phyloP scores from a whole-genome alignment of 2,888 invertebrate genomes.

The Phyllotreta cruciferae region DNA sequence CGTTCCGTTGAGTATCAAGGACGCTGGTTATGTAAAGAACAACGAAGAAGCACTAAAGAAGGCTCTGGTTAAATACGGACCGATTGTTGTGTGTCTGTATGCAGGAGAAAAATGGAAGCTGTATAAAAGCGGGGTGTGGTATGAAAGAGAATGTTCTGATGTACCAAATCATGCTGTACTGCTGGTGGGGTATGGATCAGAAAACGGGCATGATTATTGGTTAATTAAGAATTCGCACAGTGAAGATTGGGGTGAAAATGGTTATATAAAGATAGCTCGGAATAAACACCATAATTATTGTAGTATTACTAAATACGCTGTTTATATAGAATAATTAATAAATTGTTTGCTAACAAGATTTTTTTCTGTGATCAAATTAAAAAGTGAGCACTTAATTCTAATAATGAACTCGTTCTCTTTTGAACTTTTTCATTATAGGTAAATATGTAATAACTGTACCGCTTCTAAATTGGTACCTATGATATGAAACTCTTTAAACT shows the following conservation, averaged over 20 bases:
- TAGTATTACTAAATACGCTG: constrained; percentile 18
- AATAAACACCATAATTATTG: constrained; percentile 32
- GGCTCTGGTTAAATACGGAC: constrained; percentile 26
- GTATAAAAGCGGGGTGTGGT: constrained; percentile 37
- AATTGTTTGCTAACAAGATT: not conserved
- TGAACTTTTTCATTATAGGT: not conserved
- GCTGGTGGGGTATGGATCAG: constrained; percentile 33
- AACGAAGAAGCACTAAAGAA: constrained; percentile 22
- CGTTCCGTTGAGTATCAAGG: constrained; percentile 19
- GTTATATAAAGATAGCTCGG: constrained; percentile 36
- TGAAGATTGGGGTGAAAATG: constrained; percentile 39
- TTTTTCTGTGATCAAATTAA: not conserved
- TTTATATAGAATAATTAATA: constrained; percentile 10
- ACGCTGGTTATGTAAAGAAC: constrained; percentile 4
- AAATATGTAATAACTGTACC: not conserved
- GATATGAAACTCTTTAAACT: not conserved
- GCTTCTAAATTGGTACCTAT: not conserved
- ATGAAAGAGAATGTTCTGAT: constrained; percentile 30
- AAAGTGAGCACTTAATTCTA: not conserved
- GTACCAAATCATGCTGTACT: constrained; percentile 28
- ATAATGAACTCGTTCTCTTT: not conserved
- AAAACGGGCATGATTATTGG: constrained; percentile 57
- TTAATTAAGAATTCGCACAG: constrained; percentile 71
- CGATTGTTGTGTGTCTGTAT: constrained; percentile 27
- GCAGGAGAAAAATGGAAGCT: constrained; percentile 31